Evolutionary conservation across 2,797 vertebrate species (phyloP), one percentile per base, ranked within the genome.

Genomic region (Fundulus diaphanus): DNA sequence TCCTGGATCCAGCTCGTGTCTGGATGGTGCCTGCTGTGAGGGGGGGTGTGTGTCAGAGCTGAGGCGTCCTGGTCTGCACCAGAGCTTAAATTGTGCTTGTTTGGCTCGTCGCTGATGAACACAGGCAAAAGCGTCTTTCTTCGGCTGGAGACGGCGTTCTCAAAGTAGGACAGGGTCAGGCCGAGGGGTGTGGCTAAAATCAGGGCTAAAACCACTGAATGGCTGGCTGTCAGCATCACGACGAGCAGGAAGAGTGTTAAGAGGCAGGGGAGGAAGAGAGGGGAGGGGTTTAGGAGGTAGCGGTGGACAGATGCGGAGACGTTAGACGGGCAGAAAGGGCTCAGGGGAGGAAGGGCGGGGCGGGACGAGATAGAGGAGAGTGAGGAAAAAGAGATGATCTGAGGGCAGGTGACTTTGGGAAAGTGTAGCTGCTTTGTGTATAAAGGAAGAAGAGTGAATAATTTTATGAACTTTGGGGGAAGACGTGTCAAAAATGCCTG

Each of bases 161-260:
- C 97, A 68, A 99, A 93, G 89, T 96, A 99, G 89, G 96, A 98
- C 80, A 99, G 95, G 71, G 96, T 97, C 79, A 99, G 91, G 87
- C 97, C 97, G 0, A 99, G 96, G 92, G 97, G 97, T 83, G 97
- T 94, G 82, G 97, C 97, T 89, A 98, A 94, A 73, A 95, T 92
- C 78, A 99, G 93, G 24, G 97, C 97, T 56, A 98, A 93, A 74
- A 92, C 94, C 85, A 98, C 82, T 3, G 97, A 99, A 88, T 97
- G 97, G 89, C 96, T 97, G 59, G 97, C 95, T 24, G 97, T 97
- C 57, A 99, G 94, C 90, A 98, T 96, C 37, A 99, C 94, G 9
- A 95, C 92, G 51, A 93, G 77, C 0, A 94, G 83, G 24, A 99
- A 99, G 82, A 96, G 86, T 68, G 97, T 93, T n/a, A 99, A 79